Evolutionary conservation across 2,113 vertebrate species (phyloP), one percentile per base, ranked within the genome.

Genomic region (Laticauda laticaudata): DNA sequence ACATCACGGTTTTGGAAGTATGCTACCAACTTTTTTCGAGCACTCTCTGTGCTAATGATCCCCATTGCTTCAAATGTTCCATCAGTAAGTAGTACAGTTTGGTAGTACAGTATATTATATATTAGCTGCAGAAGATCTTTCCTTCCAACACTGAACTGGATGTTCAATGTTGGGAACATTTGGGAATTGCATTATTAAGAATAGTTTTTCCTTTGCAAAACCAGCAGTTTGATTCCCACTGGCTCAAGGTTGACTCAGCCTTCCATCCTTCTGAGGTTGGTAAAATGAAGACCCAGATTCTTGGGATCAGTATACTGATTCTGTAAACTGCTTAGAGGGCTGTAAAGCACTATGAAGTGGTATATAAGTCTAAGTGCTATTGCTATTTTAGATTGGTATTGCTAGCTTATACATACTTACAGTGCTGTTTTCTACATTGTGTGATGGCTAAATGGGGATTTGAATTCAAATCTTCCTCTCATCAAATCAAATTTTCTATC

Each of bases 51-150:
- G 15, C 6, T 98, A 51, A 99, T 99, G 98, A 95, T 99, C 55
- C 99, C 99, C 2, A 23, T 99, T 15, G 98, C 99, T 6, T 98
- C 99, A 0, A 95, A 97, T 0, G 98, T 99, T 1, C 99, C 99
- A 2, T 99, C 99, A 0, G 99, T 99, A 94, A 98, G 51, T 53
- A 53, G 51, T 53, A 53, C 51, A 53, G 98, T 98, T 86, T 43
- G 9, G 29, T 0, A 0, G 8, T 23, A 2, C 53, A 14, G 14
- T 29, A 53, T 29, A 39, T 39, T 26, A 75, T 51, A 54, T 15
- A 39, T 15, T 48, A 87, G 11, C 45, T 91, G 54, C 54, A 91
- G 48, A 57, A 59, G 20, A 23, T 51, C 11, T 91, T 61, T 90
- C 45, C 61, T 90, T 51, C 15, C 34, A 86, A 24, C 21, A 86